Evolutionary conservation across 2,888 invertebrate species (phyloP).

Genomic region (Pachydiplax longipennis): DNA sequence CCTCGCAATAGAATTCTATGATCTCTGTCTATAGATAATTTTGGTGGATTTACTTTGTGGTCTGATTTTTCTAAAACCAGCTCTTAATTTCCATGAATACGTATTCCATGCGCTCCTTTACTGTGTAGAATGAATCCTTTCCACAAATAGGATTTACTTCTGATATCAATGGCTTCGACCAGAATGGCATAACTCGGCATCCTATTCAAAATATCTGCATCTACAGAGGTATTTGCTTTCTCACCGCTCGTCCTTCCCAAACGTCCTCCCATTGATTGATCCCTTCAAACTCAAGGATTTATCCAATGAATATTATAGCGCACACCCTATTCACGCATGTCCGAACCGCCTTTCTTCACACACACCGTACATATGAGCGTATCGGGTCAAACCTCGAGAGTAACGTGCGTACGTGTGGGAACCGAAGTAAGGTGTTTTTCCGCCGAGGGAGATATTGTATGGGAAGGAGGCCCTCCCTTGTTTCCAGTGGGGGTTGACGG

Average conservation of each 20-base stretch:
- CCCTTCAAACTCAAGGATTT: neutral
- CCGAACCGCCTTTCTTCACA: neutral
- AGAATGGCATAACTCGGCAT: no score
- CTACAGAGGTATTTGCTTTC: neutral
- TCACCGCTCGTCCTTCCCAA: neutral
- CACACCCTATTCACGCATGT: neutral
- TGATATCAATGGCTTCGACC: no score
- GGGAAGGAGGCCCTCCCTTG: constrained; percentile 3
- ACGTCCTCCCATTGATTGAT: constrained; percentile 9
- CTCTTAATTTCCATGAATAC: no score
- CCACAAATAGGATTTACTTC: no score
- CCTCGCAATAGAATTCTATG: no score
- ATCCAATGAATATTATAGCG: constrained; percentile 13
- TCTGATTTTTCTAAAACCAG: no score
- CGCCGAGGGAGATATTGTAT: neutral
- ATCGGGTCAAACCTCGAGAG: neutral
- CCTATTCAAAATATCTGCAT: no score
- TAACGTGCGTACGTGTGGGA: constrained; percentile 22
- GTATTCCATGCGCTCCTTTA: no score
- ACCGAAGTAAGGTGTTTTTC: constrained; percentile 21
- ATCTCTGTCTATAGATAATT: no score
- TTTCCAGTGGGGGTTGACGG: neutral
- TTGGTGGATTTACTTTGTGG: no score
- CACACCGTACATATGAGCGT: neutral
- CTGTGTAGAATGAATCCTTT: no score